A percentile compares a stretch with the other conserved stretches of the same genome.
These are phyloP conservation scores for Climacteris rufus DNA, from an alignment of 2,113 vertebrate species.

Conservation along the genomic window DNA sequence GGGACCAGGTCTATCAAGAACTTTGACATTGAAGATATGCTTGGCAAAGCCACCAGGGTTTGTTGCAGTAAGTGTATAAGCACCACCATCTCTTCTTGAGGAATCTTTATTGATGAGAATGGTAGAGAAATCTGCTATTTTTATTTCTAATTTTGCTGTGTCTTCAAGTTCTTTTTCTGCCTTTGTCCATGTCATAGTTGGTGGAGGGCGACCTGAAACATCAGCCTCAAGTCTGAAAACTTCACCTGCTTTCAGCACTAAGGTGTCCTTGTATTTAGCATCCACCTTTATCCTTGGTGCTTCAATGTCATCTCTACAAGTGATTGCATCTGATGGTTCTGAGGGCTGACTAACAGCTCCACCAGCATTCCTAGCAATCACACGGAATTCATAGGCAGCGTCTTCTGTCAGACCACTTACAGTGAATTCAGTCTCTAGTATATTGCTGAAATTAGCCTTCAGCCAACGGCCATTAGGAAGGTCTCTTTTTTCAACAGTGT, in stretches of 20 bases:
- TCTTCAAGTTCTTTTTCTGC: conserved; percentile 92
- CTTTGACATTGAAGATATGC: conserved; percentile 94
- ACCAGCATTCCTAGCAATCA: conserved; percentile 91
- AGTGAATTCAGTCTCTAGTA: conserved; percentile 92
- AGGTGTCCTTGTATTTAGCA: conserved; percentile 87
- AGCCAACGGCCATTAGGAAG: conserved; percentile 92
- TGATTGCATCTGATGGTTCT: conserved; percentile 90
- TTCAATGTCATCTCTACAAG: conserved; percentile 91
- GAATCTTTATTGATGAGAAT: conserved; percentile 90
- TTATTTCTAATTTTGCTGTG: conserved; percentile 88
- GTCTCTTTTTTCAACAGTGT: conserved; percentile 93
- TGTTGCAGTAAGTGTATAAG: conserved; percentile 89
- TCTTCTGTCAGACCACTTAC: conserved; percentile 94
- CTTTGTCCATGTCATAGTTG: conserved; percentile 94
- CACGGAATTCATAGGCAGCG: conserved; percentile 92
- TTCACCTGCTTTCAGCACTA: conserved; percentile 92
- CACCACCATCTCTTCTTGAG: conserved; percentile 87
- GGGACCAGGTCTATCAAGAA: conserved; percentile 94
- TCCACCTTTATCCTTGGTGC: conserved; percentile 95
- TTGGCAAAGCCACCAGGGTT: conserved; percentile 96
- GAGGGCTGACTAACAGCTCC: conserved; percentile 92
- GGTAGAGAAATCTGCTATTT: conserved; percentile 87
- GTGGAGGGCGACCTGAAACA: conserved; percentile 89
- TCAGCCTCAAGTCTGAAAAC: conserved; percentile 93
- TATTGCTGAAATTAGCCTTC: conserved; percentile 96